phyloP scores from a whole-genome alignment of 2,888 invertebrate species.

The Drosophila quasianomalipes region DNA sequence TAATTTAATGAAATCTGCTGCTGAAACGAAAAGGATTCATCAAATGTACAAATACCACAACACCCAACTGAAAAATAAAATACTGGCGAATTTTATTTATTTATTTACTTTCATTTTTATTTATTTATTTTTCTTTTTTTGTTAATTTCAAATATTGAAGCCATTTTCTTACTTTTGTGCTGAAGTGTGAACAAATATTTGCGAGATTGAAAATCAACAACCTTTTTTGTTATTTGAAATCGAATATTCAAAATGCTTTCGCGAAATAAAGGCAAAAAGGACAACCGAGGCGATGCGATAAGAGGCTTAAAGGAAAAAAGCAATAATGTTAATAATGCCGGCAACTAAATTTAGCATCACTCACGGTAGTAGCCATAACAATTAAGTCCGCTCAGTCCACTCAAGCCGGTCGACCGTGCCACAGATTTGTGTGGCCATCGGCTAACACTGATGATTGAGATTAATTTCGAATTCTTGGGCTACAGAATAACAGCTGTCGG shows the following conservation, averaged over 20 bases:
- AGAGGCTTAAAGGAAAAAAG: constrained; percentile 12
- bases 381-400: constrained; percentile 15
- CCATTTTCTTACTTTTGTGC: background rate
- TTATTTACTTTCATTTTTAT: background rate
- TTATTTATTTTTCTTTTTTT: background rate
- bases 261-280: background rate
- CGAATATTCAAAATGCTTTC: constrained; percentile 14
- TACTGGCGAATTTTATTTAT: background rate
- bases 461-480: constrained; percentile 10
- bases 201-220: background rate
- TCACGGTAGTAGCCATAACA: constrained; percentile 10
- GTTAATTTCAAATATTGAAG: constrained; percentile 1
- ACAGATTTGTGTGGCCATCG: constrained; percentile 13
- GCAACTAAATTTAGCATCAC: constrained; percentile 4
- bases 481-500: constrained; percentile 48
- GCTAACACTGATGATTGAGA: background rate
- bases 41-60: background rate
- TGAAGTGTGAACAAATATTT: constrained; percentile 13
- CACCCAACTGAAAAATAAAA: background rate
- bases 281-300: background rate
- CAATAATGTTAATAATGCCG: constrained; percentile 14
- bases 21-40: background rate
- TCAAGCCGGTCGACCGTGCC: background rate
- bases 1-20: background rate
- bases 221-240: constrained; percentile 28